Evolutionary conservation across 2,797 vertebrate genomes (phyloP), one percentile per base, ranked within the genome.

Genomic region (Columba guinea): DNA sequence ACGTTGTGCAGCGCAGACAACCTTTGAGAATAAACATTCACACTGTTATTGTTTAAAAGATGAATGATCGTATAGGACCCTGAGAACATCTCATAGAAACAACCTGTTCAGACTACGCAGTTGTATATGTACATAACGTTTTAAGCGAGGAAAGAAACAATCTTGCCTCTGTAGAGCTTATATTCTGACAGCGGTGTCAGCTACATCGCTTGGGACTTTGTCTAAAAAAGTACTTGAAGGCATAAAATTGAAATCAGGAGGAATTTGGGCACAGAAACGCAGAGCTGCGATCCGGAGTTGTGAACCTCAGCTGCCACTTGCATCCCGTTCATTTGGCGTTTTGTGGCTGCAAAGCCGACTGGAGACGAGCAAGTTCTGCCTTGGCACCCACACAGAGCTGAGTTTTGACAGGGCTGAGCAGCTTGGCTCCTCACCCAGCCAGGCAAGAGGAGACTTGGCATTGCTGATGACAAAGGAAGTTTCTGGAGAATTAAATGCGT

Each of bases 221-320:
- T 85, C 93, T 97, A 89, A 90, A 96, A 95, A 89, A 93, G 70
- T 52, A 92, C 52, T 73, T 58, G 73, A 63, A 95, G 84, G 75
- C 64, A 94, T n/a, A 96, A 93, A 95, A 95, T 84, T 92, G 79
- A 95, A 93, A 95, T 93, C 73, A 85, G 85, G 65, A 81, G 70
- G 52, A 94, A 95, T 91, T 95, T 87, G n/a, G 24, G 92, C 89
- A 79, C 71, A 91, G 73, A 87, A 94, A 68, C 27, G 46, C 87
- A 86, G 95, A 96, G 80, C 85, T 96, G 93, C 0, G 6, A 97
- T 95, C 88, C 74, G 14, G 80, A 96, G 93, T 84, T 96, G 95
- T 89, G 95, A 97, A 95, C 94, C 95, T 91, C 95, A 97, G 95
- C 96, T 97, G 95, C 95, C 93, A 79, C 88, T 95, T 91, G 87